These are phyloP conservation scores for Bombus sibiricus DNA, from an alignment of 1,140 invertebrate species.

Conservation along the genomic window DNA sequence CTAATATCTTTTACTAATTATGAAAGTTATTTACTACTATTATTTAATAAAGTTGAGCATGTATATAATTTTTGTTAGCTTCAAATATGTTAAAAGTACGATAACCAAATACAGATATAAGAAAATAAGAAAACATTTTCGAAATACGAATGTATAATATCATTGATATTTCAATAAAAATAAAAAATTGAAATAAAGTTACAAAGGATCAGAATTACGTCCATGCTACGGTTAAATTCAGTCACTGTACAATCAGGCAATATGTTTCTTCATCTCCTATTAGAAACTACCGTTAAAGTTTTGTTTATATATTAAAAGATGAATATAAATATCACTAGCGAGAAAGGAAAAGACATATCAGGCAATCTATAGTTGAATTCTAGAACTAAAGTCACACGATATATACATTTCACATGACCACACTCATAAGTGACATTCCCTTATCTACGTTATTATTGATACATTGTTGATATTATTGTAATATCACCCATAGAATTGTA, in stretches of 20 bases:
- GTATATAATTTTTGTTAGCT: too few relatives aligned
- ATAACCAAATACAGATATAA: too few relatives aligned
- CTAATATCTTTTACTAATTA: too few relatives aligned
- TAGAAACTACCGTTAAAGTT: accelerated
- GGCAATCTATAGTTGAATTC: background rate
- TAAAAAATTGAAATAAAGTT: background rate
- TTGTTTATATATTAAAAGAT: conserved; percentile 38
- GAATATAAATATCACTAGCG: conserved; percentile 19
- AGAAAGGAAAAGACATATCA: conserved; percentile 17
- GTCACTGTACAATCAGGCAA: conserved; percentile 43
- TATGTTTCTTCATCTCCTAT: conserved; percentile 65
- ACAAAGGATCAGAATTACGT: conserved; percentile 73
- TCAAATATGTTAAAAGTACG: too few relatives aligned
- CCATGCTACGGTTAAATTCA: conserved; percentile 26
- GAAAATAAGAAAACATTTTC: background rate
- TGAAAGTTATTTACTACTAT: too few relatives aligned
- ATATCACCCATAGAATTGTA: background rate
- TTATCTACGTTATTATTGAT: background rate
- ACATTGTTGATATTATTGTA: background rate
- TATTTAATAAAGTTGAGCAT: too few relatives aligned
- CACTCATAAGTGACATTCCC: background rate
- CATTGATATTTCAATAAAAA: background rate
- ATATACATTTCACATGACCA: background rate
- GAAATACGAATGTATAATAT: background rate
- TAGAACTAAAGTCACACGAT: background rate